These are phyloP conservation scores for Thalassoma bifasciatum DNA, from an alignment of 2,113 vertebrate species.

Conservation along the genomic window DNA sequence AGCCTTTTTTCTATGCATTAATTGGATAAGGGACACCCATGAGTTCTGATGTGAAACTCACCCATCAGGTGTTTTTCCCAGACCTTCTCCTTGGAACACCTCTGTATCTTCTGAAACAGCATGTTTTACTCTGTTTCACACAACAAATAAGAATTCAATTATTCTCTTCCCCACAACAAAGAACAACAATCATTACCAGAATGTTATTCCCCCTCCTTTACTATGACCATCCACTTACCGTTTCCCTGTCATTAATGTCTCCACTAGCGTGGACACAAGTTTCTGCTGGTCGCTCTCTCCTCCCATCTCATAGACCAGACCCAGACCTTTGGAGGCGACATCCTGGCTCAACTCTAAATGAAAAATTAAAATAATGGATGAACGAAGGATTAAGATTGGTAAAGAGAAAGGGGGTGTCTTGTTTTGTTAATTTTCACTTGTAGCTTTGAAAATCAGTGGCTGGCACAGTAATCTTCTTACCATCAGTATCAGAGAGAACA, in stretches of 20 bases:
- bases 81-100: constrained; percentile 91
- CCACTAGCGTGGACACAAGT: constrained; percentile 94
- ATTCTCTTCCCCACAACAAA: neutral
- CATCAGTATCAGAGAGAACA: constrained; percentile 93
- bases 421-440: neutral
- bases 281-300: constrained; percentile 94
- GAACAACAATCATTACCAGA: no score
- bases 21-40: neutral
- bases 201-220: neutral
- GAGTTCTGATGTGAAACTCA: constrained; percentile 70
- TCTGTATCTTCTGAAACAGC: constrained; percentile 93
- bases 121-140: constrained; percentile 87
- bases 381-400: neutral
- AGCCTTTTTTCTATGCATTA: neutral
- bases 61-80: constrained; percentile 98
- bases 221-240: constrained; percentile 81
- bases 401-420: neutral
- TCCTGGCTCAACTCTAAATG: constrained; percentile 94
- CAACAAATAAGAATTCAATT: constrained; percentile 40
- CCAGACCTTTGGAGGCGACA: constrained; percentile 97
- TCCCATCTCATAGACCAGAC: constrained; percentile 96
- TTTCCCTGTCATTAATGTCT: constrained; percentile 98
- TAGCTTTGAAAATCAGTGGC: neutral
- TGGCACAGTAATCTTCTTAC: constrained; percentile 79
- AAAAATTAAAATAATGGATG: neutral